These are phyloP conservation scores for Eupithecia centaureata DNA, from an alignment of 2,888 invertebrate genomes.

Conservation along the genomic window DNA sequence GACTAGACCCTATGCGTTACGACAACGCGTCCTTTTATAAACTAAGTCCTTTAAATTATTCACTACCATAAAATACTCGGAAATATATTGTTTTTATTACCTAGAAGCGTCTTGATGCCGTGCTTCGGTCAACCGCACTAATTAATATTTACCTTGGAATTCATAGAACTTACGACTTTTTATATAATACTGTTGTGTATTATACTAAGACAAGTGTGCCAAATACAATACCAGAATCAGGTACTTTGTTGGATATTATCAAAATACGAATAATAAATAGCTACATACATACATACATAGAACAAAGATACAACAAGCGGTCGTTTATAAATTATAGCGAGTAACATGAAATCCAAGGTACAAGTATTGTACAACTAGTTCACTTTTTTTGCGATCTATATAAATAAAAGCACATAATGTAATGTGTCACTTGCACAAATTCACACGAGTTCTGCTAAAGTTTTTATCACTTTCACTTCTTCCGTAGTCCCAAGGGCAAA, in stretches of 20 bases:
- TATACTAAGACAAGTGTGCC: not conserved
- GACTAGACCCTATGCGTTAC: constrained; percentile 2
- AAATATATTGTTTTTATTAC: constrained; percentile 50
- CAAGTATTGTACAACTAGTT: constrained; percentile 57
- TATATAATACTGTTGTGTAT: not conserved
- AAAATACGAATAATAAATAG: not conserved
- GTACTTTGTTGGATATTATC: not conserved
- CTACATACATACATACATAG: too few relatives aligned
- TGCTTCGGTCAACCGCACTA: not conserved
- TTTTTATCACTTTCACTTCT: not conserved
- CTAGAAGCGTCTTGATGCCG: constrained; percentile 44
- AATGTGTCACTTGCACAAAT: constrained; percentile 44
- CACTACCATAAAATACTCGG: constrained; percentile 20
- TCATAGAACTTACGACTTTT: not conserved
- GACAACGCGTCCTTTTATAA: too few relatives aligned
- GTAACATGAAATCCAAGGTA: not conserved
- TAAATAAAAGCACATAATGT: constrained; percentile 25
- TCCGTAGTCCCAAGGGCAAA: not conserved
- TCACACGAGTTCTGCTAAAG: not conserved
- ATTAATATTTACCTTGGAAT: not conserved
- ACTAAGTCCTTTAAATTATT: not conserved
- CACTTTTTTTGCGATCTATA: constrained; percentile 6
- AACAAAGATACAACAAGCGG: not conserved
- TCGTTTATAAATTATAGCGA: not conserved
- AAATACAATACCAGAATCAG: not conserved